These are phyloP conservation scores for Hippocampus abdominalis DNA, from an alignment of 2,113 vertebrate species.

Conservation along the genomic window DNA sequence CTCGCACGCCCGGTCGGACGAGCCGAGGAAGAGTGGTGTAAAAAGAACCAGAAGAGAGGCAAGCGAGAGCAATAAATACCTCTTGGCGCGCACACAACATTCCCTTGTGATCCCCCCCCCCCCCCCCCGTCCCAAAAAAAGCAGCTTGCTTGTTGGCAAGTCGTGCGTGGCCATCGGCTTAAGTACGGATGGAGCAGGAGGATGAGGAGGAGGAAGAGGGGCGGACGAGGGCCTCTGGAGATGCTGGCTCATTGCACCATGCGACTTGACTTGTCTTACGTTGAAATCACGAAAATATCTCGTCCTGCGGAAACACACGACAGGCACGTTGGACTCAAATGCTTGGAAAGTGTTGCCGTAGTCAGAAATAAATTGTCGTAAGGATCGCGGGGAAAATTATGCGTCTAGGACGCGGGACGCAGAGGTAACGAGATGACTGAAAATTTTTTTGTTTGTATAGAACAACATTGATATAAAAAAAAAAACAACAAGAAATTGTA, in stretches of 20 bases:
- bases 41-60: slow-evolving; percentile 7
- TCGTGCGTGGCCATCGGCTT: neutral
- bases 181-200: neutral
- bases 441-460: too few relatives aligned
- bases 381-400: too few relatives aligned
- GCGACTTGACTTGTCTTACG: neutral
- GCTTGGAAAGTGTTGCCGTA: neutral
- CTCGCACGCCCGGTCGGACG: slow-evolving; percentile 39
- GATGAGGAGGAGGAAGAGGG: neutral
- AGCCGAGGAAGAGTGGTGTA: slow-evolving; percentile 15
- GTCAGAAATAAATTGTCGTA: too few relatives aligned
- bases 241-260: neutral
- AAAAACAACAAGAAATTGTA: too few relatives aligned
- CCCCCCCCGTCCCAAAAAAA: neutral
- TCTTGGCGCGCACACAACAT: neutral
- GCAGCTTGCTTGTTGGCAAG: neutral
- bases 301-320: neutral
- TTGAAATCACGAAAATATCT: neutral
- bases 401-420: too few relatives aligned
- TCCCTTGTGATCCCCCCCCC: slow-evolving; percentile 1
- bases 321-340: neutral
- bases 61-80: slow-evolving; percentile 9
- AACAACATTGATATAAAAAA: too few relatives aligned
- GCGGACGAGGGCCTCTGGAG: neutral
- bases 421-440: too few relatives aligned